A percentile compares a stretch with the other conserved stretches of the same genome.
These are phyloP conservation scores for Lithobates sylvaticus DNA, from an alignment of 2,797 vertebrate species.

Conservation along the genomic window DNA sequence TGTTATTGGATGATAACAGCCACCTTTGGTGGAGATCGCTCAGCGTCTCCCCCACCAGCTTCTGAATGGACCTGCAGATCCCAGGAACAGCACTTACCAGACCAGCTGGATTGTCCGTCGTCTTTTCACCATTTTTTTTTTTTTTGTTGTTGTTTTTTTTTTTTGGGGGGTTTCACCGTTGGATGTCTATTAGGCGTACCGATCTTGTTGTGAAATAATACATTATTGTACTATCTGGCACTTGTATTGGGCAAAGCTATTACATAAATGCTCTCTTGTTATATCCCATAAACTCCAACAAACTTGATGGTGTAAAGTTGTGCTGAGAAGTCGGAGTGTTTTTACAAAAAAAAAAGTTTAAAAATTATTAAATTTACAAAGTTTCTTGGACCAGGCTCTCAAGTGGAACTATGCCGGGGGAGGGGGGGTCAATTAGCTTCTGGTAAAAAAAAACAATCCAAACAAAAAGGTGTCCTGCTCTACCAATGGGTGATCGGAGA, in stretches of 20 bases:
- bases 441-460: no score
- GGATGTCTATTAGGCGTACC: slow-evolving; percentile 20
- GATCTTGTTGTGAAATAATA: slow-evolving; percentile 35
- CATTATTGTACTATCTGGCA: slow-evolving; percentile 39
- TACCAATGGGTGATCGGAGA: no score
- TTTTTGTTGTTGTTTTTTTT: neutral
- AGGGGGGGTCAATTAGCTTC: no score
- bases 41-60: neutral
- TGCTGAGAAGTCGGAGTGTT: neutral
- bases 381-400: no score
- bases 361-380: no score
- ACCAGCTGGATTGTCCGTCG: slow-evolving; percentile 5
- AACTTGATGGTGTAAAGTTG: neutral
- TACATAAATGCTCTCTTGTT: neutral
- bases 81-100: slow-evolving; percentile 12
- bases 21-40: slow-evolving; percentile 5
- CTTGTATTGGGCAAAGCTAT: slow-evolving; percentile 1
- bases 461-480: no score
- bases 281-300: neutral
- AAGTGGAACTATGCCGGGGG: no score
- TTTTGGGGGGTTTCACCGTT: neutral
- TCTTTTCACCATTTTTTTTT: slow-evolving; percentile 9
- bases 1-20: slow-evolving; percentile 16
- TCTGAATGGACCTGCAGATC: slow-evolving; percentile 1
- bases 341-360: no score